Evolutionary conservation across 2,888 invertebrate species (phyloP).

Genomic region (Sphaeridia pumilis): DNA sequence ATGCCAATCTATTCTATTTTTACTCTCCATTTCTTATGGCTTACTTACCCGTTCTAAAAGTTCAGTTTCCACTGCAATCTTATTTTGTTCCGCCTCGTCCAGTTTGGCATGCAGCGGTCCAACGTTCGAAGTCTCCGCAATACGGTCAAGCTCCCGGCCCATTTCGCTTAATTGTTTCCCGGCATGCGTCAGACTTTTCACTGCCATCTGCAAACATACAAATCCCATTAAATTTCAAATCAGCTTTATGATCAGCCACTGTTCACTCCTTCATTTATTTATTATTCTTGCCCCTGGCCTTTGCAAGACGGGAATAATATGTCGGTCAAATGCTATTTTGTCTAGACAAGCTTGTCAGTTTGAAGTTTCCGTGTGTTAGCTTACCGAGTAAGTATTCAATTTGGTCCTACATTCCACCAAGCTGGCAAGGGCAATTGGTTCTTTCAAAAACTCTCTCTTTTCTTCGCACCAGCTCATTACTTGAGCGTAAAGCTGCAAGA

Average conservation of each 20-base stretch:
- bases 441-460: conserved; percentile 64
- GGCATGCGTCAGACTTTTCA: conserved; percentile 77
- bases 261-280: too few relatives aligned
- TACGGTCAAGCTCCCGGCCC: conserved; percentile 76
- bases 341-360: not conserved
- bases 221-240: not conserved
- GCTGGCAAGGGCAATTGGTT: conserved; percentile 63
- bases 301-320: too few relatives aligned
- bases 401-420: conserved; percentile 71
- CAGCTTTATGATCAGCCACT: too few relatives aligned
- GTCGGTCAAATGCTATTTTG: not conserved
- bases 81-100: conserved; percentile 73
- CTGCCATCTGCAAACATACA: conserved; percentile 52
- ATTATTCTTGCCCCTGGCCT: too few relatives aligned
- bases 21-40: too few relatives aligned
- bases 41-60: conserved; percentile 65
- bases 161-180: conserved; percentile 80
- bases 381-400: conserved; percentile 73
- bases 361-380: conserved; percentile 30
- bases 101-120: conserved; percentile 75
- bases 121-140: conserved; percentile 68
- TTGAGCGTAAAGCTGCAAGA: conserved; percentile 66
- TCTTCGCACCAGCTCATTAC: conserved; percentile 74
- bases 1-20: too few relatives aligned
- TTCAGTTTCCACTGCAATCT: conserved; percentile 69